Evolutionary conservation across 2,797 vertebrate species (phyloP), one percentile per base, ranked within the genome.

Genomic region (Ataeniobius toweri): DNA sequence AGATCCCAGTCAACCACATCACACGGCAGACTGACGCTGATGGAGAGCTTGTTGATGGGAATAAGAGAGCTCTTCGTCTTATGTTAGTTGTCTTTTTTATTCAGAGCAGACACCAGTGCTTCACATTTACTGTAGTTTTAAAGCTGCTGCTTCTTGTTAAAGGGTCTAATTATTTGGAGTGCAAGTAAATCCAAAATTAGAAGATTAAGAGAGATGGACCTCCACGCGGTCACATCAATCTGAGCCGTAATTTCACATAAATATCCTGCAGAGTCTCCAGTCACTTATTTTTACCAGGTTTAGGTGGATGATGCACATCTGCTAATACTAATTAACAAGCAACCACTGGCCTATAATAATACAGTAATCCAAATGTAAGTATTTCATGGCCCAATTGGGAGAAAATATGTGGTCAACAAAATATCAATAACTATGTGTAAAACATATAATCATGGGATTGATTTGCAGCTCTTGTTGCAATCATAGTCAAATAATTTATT

Each of bases 1-100:
- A 59, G 83, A 83, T 87, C 74, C 59, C 76, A 77, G 73, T 39
- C 85, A 39, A 80, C 74, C 76, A 26, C 71, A 81, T 88, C 82
- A 56, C 65, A 41, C 63, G 61, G 77, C 75, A 36, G 77, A 76
- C 58, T 4, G 82, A 77, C 2, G 75, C 81, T 87, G 90, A 89
- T 77, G 83, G 85, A 83, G 85, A 73, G 74, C 72, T 76, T 24
- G 81, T 55, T 55, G 63, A 73, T 65, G 80, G 31, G 75, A 83
- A 84, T 77, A 48, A 80, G 82, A 78, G 70, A 0, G 28, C 70
- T 78, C 80, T 79, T 73, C 20, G 80, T 80, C 76, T 83, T 7
- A n/a, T 44, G 36, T 9, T 36, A 71, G 78, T 80, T 31, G 31
- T 31, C 3, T 73, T 58, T 74, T 80, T 73, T 70, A 12, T 50